These are phyloP conservation scores for Phyllotreta striolata DNA, from an alignment of 2,888 invertebrate species.

Conservation along the genomic window DNA sequence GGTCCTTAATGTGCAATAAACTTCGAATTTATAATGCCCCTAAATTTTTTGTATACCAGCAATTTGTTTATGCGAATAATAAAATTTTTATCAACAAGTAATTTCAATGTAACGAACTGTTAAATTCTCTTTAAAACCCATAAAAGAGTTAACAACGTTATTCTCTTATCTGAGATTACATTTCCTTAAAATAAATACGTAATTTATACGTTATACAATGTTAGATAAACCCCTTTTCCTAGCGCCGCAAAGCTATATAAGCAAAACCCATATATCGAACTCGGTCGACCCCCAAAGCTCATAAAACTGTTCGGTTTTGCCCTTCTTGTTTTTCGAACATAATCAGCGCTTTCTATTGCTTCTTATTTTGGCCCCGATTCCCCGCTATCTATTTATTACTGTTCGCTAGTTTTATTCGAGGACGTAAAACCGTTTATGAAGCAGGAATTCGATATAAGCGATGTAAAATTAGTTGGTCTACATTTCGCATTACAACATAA, in stretches of 20 bases:
- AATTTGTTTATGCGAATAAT: too few species aligned
- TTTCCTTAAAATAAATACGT: constrained; percentile 12
- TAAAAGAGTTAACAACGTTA: neutral
- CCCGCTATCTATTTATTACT: constrained; percentile 12
- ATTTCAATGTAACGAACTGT: too few species aligned
- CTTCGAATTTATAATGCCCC: too few species aligned
- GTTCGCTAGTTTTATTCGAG: constrained; percentile 15
- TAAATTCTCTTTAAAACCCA: neutral
- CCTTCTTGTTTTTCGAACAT: constrained; percentile 20
- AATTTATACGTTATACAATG: constrained; percentile 4
- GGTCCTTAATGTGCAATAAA: too few species aligned
- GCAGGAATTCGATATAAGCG: constrained; percentile 2
- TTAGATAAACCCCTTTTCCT: constrained; percentile 7
- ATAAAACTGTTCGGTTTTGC: constrained; percentile 15
- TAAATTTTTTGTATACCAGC: too few species aligned
- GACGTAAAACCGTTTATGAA: constrained; percentile 14
- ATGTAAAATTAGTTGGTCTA: constrained; percentile 6
- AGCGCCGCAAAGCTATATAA: constrained; percentile 14
- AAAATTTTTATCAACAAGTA: too few species aligned
- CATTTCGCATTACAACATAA: too few species aligned
- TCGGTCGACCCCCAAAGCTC: constrained; percentile 11
- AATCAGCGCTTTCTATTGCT: constrained; percentile 19
- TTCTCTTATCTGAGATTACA: constrained; percentile 1
- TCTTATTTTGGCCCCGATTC: constrained; percentile 12
- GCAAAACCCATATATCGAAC: constrained; percentile 9